Base-by-base conservation (phyloP, 2,797 vertebrate species). In the Sarcoramphus papa region DNA sequence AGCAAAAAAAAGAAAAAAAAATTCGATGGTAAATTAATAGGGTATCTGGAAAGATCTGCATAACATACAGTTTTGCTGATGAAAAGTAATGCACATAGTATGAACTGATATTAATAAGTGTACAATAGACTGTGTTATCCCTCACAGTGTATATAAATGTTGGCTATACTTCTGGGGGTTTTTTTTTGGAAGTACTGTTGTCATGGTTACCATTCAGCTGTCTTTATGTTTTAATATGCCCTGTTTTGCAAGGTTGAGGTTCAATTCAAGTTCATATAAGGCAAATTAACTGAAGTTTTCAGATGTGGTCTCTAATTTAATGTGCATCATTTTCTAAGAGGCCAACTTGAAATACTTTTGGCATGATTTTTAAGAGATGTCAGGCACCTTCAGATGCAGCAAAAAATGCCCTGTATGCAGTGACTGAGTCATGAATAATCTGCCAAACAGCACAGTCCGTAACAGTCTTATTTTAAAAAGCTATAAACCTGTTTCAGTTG, bases 151-250 rank as follows among this genome's bases (percentile, higher is more conserved):
- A 65, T 63, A 74, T 40, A 90, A 92, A 75, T 47, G 59, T 72
- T 94, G 78, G 83, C 72, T 83, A 43, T 84, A 63, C 19, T 79
- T 88, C 67, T 28, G 47, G 43, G 13, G 43, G 13, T 37, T 37
- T 37, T 37, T 64, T 92, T 95, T 93, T 91, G 62, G 68, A 80
- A 93, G 43, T 27, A 41, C 28, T 68, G 93, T 85, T 95, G 80
- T 62, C 86, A 96, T 92, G 94, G 88, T 97, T 94, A 94, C 82
- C 40, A 95, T 84, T 95, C 74, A 96, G 75, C 83, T 86, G 77
- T 70, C 87, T 94, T 92, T 92, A 85, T 73, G 86, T 82, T 96
- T 93, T 48, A 93, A 85, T 53, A 85, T 72, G 68, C 45, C 86
- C 64, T 88, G 62, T 94, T 72, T 92, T 91, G 69, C 41, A 82